Conservation (phyloP, 2,113 vertebrate genomes). For the Lutjanus erythropterus region DNA sequence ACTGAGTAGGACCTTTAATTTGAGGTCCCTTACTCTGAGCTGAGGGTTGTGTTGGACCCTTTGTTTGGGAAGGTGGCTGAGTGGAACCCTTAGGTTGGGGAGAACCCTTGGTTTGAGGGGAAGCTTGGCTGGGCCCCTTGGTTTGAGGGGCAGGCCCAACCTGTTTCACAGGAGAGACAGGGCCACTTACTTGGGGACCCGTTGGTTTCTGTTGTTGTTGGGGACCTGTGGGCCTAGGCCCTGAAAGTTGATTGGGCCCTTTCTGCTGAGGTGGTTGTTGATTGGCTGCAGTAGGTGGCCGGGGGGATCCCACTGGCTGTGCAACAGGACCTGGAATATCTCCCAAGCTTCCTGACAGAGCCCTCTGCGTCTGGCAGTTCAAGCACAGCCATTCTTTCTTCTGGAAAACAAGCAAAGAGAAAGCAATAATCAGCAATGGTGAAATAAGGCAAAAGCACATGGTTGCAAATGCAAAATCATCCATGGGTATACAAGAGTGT, state of each 20-base stretch:
- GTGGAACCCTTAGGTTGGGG: constrained; percentile 76
- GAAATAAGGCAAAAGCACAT: not conserved
- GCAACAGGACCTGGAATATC: constrained; percentile 86
- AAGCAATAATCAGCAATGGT: constrained; percentile 25
- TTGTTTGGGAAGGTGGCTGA: constrained; percentile 72
- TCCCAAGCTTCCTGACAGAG: constrained; percentile 94
- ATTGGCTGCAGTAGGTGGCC: constrained; percentile 79
- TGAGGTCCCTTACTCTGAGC: constrained; percentile 77
- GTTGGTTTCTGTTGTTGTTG: constrained; percentile 83
- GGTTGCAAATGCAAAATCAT: too few species aligned
- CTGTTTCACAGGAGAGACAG: constrained; percentile 84
- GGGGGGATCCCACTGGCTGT: constrained; percentile 85
- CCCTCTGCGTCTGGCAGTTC: constrained; percentile 98
- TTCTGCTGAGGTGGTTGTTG: constrained; percentile 82
- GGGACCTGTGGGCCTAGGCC: constrained; percentile 76
- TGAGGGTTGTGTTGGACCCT: constrained; percentile 67
- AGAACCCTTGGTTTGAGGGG: constrained; percentile 82
- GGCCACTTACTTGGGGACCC: constrained; percentile 85
- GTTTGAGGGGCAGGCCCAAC: constrained; percentile 83
- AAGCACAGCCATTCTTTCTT: constrained; percentile 99
- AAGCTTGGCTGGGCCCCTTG: constrained; percentile 74
- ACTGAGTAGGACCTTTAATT: constrained; percentile 76
- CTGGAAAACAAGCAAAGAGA: constrained; percentile 86
- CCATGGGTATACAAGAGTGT: too few species aligned
- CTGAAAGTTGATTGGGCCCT: constrained; percentile 80